A percentile compares a stretch with the other conserved stretches of the same genome.
Evolutionary conservation across 2,113 vertebrate genomes (phyloP).

Genomic region (Dromiciops gliroides): DNA sequence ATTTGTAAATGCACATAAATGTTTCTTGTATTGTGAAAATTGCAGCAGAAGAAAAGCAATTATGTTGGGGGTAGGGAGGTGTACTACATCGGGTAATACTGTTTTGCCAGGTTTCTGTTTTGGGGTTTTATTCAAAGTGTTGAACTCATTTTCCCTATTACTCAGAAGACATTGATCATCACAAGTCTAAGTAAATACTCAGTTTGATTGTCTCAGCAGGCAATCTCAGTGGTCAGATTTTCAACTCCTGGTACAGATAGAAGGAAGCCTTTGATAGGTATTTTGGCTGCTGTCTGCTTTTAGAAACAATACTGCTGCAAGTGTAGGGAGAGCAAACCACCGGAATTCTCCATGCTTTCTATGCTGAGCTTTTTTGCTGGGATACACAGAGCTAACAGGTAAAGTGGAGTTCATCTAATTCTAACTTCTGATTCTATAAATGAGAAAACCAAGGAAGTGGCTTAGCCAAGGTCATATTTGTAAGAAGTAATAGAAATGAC

Average conservation of each 20-base stretch:
- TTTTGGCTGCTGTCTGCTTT: constrained; percentile 59
- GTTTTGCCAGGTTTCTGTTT: constrained; percentile 63
- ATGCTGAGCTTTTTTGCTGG: background rate
- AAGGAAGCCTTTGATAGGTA: constrained; percentile 60
- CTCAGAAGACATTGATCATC: constrained; percentile 72
- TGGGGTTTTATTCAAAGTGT: constrained; percentile 53
- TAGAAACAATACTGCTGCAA: constrained; percentile 53
- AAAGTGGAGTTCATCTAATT: background rate
- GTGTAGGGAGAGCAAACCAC: background rate
- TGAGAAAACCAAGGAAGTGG: background rate
- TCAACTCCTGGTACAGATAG: constrained; percentile 59
- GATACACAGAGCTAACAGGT: background rate
- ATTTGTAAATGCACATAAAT: constrained; percentile 67
- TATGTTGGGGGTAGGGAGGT: constrained; percentile 34
- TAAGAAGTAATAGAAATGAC: background rate
- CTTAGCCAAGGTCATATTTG: background rate
- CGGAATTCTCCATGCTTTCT: background rate
- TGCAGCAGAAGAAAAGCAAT: constrained; percentile 63
- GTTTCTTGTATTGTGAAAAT: constrained; percentile 71
- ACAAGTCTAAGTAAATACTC: constrained; percentile 76
- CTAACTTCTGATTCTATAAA: background rate
- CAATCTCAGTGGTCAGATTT: constrained; percentile 63
- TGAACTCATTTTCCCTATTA: constrained; percentile 78
- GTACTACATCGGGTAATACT: constrained; percentile 56
- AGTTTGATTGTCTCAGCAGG: constrained; percentile 73